Percentiles rank a stretch among this genome's conserved stretches.
These are phyloP conservation scores for Zygothrica quintamaculata DNA, from an alignment of 2,888 invertebrate species.

Conservation along the genomic window DNA sequence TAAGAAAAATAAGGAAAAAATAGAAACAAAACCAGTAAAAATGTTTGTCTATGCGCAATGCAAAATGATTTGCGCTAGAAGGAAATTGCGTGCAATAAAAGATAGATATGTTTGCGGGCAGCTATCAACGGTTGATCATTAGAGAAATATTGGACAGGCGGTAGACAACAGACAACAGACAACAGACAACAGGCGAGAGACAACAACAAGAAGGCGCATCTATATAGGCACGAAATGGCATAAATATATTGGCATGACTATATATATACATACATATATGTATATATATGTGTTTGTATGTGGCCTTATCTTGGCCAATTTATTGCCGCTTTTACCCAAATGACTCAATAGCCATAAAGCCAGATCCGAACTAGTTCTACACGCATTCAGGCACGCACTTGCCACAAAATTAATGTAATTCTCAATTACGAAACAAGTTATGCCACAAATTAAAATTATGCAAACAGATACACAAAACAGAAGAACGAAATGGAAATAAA, in stretches of 20 bases:
- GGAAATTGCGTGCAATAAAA: constrained; percentile 77
- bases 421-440: constrained; percentile 81
- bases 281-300: too few relatives aligned
- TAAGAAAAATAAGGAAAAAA: too few relatives aligned
- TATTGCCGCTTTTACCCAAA: constrained; percentile 70
- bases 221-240: constrained; percentile 40
- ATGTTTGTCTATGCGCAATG: constrained; percentile 56
- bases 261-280: too few relatives aligned
- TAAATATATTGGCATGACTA: constrained; percentile 61
- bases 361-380: constrained; percentile 66
- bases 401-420: constrained; percentile 78
- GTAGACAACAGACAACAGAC: constrained; percentile 29
- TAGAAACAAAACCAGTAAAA: constrained; percentile 48
- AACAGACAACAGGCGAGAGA: constrained; percentile 32
- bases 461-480: constrained; percentile 30
- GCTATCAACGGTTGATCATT: constrained; percentile 75
- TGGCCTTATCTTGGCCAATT: constrained; percentile 71
- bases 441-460: constrained; percentile 79
- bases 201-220: constrained; percentile 16
- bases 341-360: constrained; percentile 66
- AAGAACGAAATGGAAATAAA: constrained; percentile 12
- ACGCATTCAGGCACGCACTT: constrained; percentile 75
- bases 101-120: constrained; percentile 72
- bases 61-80: constrained; percentile 59
- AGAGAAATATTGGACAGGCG: constrained; percentile 56